Evolutionary conservation across 2,888 invertebrate species (phyloP).

Genomic region (Drosophila meridionalis): DNA sequence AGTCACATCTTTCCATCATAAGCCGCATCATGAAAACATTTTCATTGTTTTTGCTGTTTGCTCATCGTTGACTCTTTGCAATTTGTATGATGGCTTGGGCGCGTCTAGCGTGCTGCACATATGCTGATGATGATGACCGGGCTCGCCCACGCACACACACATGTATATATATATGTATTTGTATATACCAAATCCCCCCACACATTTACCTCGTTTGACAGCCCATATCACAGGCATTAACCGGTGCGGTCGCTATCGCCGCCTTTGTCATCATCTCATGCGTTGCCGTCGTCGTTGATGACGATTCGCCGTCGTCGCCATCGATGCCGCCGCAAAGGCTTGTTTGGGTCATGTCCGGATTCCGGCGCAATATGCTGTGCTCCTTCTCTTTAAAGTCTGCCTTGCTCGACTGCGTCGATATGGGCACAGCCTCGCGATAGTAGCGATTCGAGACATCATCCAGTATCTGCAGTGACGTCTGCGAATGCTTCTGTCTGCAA

Average conservation of each 20-base stretch:
- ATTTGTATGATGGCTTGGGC: conserved; percentile 50
- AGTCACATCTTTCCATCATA: conserved; percentile 9
- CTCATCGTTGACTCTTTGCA: conserved; percentile 66
- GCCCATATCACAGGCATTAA: conserved; percentile 90
- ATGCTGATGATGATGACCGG: conserved; percentile 21
- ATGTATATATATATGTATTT: background rate
- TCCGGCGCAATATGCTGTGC: conserved; percentile 83
- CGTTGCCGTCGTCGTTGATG: conserved; percentile 70
- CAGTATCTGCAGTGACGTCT: conserved; percentile 84
- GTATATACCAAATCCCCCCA: background rate
- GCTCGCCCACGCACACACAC: background rate
- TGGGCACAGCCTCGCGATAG: conserved; percentile 83
- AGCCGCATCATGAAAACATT: conserved; percentile 33
- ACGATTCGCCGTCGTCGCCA: conserved; percentile 68
- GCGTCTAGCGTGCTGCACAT: conserved; percentile 53
- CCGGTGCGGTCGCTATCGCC: conserved; percentile 57
- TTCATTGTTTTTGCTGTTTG: conserved; percentile 68
- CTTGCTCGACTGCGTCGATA: conserved; percentile 80
- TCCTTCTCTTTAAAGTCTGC: conserved; percentile 83
- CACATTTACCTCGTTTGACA: conserved; percentile 93
- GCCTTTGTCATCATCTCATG: conserved; percentile 72
- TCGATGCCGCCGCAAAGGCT: conserved; percentile 78
- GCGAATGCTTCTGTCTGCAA: conserved; percentile 84
- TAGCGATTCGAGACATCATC: conserved; percentile 85
- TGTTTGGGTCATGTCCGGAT: conserved; percentile 84